Percentiles rank a stretch among this genome's conserved stretches.
These are phyloP conservation scores for Helicolenus hilgendorfi DNA, from an alignment of 2,797 vertebrate genomes.

Conservation along the genomic window DNA sequence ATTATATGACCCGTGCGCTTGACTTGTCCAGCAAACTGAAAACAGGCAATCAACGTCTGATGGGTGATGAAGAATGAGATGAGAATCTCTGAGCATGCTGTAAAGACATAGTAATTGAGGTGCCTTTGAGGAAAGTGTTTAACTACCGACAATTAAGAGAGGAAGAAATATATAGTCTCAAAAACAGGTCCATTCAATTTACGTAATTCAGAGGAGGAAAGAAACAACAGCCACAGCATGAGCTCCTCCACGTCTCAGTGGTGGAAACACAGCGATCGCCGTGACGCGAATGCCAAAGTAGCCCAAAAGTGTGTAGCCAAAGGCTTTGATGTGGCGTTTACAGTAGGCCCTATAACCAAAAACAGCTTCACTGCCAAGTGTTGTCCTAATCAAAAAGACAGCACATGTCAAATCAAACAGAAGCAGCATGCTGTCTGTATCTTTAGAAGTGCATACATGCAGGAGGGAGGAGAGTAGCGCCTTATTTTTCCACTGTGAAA, in stretches of 20 bases:
- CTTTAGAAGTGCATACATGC: slow-evolving; percentile 81
- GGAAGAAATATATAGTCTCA: neutral
- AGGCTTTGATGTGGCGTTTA: slow-evolving; percentile 84
- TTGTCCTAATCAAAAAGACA: slow-evolving; percentile 87
- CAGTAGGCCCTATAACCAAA: slow-evolving; percentile 79
- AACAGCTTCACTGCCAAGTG: slow-evolving; percentile 81
- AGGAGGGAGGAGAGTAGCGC: slow-evolving; percentile 69
- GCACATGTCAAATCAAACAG: slow-evolving; percentile 86
- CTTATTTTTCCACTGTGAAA: slow-evolving; percentile 62
- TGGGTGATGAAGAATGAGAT: neutral
- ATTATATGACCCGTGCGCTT: slow-evolving; percentile 20
- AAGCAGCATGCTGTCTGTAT: slow-evolving; percentile 82
- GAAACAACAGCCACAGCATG: neutral
- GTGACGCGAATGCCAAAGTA: slow-evolving; percentile 46
- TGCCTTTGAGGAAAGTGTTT: slow-evolving; percentile 11
- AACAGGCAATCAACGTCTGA: neutral
- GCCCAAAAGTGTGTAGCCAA: slow-evolving; percentile 57
- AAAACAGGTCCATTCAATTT: neutral
- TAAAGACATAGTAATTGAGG: neutral
- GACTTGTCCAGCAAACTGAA: slow-evolving; percentile 24
- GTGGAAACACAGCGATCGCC: slow-evolving; percentile 20
- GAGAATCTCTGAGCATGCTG: slow-evolving; percentile 10
- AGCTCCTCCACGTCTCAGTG: slow-evolving; percentile 5
- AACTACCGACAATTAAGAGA: slow-evolving; percentile 13
- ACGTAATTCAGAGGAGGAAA: neutral